Evolutionary conservation across 2,888 invertebrate species (phyloP), one percentile per base, ranked within the genome.

Genomic region (Drosophila ezoana): DNA sequence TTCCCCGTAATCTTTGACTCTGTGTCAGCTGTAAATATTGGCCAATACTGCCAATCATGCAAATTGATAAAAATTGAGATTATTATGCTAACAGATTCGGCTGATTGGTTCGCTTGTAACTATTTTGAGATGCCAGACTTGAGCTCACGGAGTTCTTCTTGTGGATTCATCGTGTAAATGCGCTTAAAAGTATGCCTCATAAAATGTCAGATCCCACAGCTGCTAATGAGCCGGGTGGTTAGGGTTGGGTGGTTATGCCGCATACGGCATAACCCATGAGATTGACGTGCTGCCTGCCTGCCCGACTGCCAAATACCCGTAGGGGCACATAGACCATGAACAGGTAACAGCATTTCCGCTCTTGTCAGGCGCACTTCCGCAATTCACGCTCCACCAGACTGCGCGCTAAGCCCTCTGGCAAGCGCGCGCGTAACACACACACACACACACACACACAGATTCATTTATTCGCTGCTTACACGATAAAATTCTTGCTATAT

Each of bases 301-400:
- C 6, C 37, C 37, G 28, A 52, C 52, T 38, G 38, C 61, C 33
- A 23, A 9, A 44, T 54, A 32, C 49, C 59, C 44, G 57, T 3
- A 33, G 32, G 58, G 48, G 32, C 33, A 20, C 8, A 32, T 16
- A 1, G 45, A 16, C 35, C 40, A 67, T 51, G 45, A 49, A 33
- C 61, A 65, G 81, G 64, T 77, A 78, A 76, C 65, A 67, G 67
- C 65, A 63, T 70, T 81, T 81, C 81, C 85, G 74, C 58, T 54
- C 64, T 76, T 59, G 78, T 70, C 81, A 80, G 83, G 72, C 65
- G 78, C 56, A 76, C 72, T 78, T 81, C 81, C 81, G 76, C 45
- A 23, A 28, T 56, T 66, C 38, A 66, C 49, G 72, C 71, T 61
- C 51, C 71, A 65, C 41, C 57, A 69, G 41, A 43, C 54, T 20